Evolutionary conservation across 2,113 vertebrate species (phyloP).

Genomic region (Hymenochirus boettgeri): DNA sequence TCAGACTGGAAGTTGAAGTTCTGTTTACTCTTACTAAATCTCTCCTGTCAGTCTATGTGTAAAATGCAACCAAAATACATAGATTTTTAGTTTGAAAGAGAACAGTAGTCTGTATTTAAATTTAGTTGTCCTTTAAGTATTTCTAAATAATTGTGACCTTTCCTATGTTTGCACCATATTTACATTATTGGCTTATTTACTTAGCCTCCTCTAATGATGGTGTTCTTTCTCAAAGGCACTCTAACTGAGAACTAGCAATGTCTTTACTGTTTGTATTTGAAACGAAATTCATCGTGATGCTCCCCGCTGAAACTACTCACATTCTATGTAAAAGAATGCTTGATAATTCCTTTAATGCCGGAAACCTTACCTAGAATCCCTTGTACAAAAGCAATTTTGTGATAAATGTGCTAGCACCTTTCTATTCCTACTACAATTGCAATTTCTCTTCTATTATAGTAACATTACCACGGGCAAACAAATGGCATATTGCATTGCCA

Average conservation of each 20-base stretch:
- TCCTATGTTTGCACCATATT: slow-evolving; percentile 16
- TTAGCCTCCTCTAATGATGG: slow-evolving; percentile 15
- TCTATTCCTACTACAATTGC: background rate
- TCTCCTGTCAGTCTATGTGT: no score
- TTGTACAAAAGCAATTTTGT: slow-evolving; percentile 14
- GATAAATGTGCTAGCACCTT: slow-evolving; percentile 11
- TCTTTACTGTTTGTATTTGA: background rate
- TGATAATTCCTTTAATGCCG: slow-evolving; percentile 12
- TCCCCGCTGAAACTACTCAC: background rate
- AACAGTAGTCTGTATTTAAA: no score
- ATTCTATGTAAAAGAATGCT: background rate
- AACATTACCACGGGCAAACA: slow-evolving; percentile 12
- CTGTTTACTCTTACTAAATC: no score
- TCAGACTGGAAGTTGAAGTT: no score
- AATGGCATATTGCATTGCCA: slow-evolving; percentile 10
- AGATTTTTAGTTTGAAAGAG: no score
- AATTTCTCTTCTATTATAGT: slow-evolving; percentile 14
- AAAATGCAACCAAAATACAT: no score
- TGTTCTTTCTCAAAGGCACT: slow-evolving; percentile 22
- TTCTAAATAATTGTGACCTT: slow-evolving; percentile 13
- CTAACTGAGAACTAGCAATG: background rate
- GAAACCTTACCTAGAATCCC: background rate
- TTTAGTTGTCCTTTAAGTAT: slow-evolving; percentile 26
- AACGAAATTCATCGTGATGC: background rate
- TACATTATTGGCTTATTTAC: slow-evolving; percentile 14